phyloP scores from a whole-genome alignment of 2,113 vertebrate species.

The Globicephala melas region DNA sequence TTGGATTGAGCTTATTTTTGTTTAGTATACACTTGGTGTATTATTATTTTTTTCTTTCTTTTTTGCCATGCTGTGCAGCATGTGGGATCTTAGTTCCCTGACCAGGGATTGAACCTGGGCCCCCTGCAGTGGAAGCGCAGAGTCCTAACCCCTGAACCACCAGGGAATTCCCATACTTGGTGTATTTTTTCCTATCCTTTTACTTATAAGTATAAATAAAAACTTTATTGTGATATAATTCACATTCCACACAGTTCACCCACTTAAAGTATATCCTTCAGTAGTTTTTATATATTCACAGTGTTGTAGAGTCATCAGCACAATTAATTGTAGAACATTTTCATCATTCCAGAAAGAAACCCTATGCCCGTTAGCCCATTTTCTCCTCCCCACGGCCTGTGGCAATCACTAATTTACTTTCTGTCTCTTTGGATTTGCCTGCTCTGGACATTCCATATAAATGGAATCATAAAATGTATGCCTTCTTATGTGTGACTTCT shows the following conservation, averaged over 20 bases:
- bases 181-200: not conserved
- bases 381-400: not conserved
- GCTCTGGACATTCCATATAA: not conserved
- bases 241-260: accelerated
- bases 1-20: not conserved
- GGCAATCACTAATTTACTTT: not conserved
- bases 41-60: too few species aligned
- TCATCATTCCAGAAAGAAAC: not conserved
- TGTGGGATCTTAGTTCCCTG: too few species aligned
- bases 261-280: not conserved
- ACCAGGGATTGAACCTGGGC: too few species aligned
- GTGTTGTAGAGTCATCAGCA: too few species aligned
- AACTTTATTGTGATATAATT: not conserved
- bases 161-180: too few species aligned
- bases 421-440: not conserved
- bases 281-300: too few species aligned
- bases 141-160: too few species aligned
- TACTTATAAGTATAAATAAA: not conserved
- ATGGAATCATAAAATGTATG: not conserved
- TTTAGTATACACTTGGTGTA: not conserved
- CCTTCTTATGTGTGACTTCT: too few species aligned
- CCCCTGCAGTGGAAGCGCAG: too few species aligned
- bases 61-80: too few species aligned
- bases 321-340: not conserved
- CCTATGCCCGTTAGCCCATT: too few species aligned